Evolutionary conservation across 1,140 invertebrate genomes (phyloP).

Genomic region (Ostrea edulis): DNA sequence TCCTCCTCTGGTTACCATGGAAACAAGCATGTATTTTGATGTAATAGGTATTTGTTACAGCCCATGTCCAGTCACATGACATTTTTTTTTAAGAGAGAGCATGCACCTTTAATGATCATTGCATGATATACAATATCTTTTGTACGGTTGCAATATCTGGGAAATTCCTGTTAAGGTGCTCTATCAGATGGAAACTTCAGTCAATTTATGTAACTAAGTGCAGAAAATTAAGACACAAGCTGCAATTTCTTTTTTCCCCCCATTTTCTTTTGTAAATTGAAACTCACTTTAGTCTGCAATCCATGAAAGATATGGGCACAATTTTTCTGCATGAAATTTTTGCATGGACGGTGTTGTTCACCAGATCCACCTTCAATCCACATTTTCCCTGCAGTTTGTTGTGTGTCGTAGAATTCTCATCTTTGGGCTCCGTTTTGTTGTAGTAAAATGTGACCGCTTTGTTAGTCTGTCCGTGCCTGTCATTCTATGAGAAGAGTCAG

Average conservation of each 20-base stretch:
- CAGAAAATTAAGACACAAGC: too few relatives aligned
- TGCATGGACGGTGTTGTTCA: neutral
- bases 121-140: constrained; percentile 25
- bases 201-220: too few relatives aligned
- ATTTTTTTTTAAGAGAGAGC: neutral
- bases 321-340: constrained; percentile 4
- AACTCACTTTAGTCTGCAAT: neutral
- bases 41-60: neutral
- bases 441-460: neutral
- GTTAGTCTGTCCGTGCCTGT: neutral
- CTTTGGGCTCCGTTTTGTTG: neutral
- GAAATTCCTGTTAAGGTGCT: too few relatives aligned
- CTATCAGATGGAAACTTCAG: too few relatives aligned
- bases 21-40: constrained; percentile 29
- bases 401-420: neutral
- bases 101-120: neutral
- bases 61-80: neutral
- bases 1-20: constrained; percentile 34
- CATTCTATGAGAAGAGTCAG: neutral
- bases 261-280: too few relatives aligned
- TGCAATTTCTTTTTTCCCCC: too few relatives aligned
- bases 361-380: neutral
- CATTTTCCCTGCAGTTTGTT: neutral
- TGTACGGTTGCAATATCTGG: constrained; percentile 11
- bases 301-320: constrained; percentile 1